Evolutionary conservation across 1,140 invertebrate genomes (phyloP).

Genomic region (Danaus plexippus): DNA sequence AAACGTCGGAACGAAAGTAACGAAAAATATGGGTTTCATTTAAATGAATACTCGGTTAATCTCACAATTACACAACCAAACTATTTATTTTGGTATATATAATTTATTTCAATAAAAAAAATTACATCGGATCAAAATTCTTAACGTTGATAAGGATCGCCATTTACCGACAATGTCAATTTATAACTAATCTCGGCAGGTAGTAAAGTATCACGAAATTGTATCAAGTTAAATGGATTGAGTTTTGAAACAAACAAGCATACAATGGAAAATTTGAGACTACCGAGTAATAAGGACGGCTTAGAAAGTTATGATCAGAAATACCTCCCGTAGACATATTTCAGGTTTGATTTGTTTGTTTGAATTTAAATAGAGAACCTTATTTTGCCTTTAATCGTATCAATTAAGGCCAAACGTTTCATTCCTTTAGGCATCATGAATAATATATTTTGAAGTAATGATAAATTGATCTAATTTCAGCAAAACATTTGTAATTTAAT

Average conservation of each 20-base stretch:
- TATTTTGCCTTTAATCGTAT: slow-evolving; percentile 29
- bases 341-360: slow-evolving; percentile 45
- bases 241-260: slow-evolving; percentile 24
- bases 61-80: too few species aligned
- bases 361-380: slow-evolving; percentile 40
- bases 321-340: slow-evolving; percentile 28
- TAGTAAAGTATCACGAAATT: slow-evolving; percentile 12
- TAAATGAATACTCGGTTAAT: too few species aligned
- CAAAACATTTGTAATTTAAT: slow-evolving; percentile 2
- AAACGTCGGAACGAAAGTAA: too few species aligned
- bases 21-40: too few species aligned
- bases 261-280: slow-evolving; percentile 45
- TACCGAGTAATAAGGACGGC: slow-evolving; percentile 45
- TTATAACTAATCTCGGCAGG: too few species aligned
- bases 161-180: too few species aligned
- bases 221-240: slow-evolving; percentile 34
- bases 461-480: neutral
- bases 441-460: slow-evolving; percentile 2
- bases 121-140: too few species aligned
- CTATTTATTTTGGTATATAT: too few species aligned
- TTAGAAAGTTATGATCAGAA: slow-evolving; percentile 51
- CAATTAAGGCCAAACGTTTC: slow-evolving; percentile 8
- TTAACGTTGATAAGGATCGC: too few species aligned
- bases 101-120: too few species aligned
- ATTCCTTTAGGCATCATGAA: slow-evolving; percentile 2